These are phyloP conservation scores for Lithophane socia DNA, from an alignment of 2,888 invertebrate species.

Conservation along the genomic window DNA sequence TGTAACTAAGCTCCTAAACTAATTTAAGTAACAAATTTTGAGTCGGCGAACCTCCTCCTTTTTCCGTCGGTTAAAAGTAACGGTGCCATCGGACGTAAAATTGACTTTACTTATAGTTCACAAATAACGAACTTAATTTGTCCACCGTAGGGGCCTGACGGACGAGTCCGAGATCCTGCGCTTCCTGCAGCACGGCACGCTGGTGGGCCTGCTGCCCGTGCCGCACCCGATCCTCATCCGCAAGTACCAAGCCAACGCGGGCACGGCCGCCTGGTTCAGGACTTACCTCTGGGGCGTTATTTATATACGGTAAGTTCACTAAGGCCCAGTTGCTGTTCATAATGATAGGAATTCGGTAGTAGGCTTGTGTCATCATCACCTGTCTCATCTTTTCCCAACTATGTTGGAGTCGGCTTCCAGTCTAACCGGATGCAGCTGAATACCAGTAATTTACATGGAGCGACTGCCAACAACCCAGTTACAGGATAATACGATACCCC, in stretches of 20 bases:
- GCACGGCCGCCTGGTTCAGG: conserved; percentile 99
- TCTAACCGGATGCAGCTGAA: background rate
- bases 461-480: background rate
- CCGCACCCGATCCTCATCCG: conserved; percentile 99
- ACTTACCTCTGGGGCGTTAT: conserved; percentile 99
- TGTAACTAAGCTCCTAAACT: no score
- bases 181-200: conserved; percentile 99
- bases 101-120: no score
- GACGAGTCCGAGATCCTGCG: conserved; percentile 99
- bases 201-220: conserved; percentile 99
- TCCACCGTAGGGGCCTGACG: conserved; percentile 94
- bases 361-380: no score
- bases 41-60: no score
- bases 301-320: conserved; percentile 94
- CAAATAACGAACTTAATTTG: background rate
- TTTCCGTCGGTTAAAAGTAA: no score
- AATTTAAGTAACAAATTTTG: no score
- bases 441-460: background rate
- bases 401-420: background rate
- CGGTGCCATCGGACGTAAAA: no score
- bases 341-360: background rate
- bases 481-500: no score
- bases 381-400: no score
- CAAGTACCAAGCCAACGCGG: conserved; percentile 99
- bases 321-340: background rate